Evolutionary conservation across 2,888 invertebrate genomes (phyloP).

Genomic region (Nymphalis c-album): DNA sequence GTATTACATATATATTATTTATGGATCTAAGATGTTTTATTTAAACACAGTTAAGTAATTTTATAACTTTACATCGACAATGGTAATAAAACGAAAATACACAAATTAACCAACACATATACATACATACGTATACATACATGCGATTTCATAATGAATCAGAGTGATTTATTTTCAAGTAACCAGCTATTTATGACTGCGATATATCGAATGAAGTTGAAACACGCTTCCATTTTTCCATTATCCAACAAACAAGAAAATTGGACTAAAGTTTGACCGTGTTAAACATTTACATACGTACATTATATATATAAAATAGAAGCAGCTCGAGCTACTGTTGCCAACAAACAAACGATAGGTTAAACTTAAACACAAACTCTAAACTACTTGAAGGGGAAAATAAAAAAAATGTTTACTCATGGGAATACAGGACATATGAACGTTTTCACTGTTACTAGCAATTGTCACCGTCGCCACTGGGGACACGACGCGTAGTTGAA

Average conservation of each 20-base stretch:
- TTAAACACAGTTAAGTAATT: not conserved
- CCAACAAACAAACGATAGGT: slow-evolving; percentile 37
- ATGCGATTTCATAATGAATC: too few relatives aligned
- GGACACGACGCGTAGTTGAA: slow-evolving; percentile 42
- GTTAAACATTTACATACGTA: not conserved
- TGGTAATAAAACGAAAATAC: too few relatives aligned
- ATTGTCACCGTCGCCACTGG: slow-evolving; percentile 57
- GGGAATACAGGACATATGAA: slow-evolving; percentile 49
- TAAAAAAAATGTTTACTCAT: slow-evolving; percentile 42
- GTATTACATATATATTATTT: too few relatives aligned
- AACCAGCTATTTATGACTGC: too few relatives aligned
- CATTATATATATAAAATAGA: not conserved
- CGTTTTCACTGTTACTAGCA: slow-evolving; percentile 49
- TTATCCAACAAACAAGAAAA: too few relatives aligned
- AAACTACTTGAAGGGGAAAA: slow-evolving; percentile 45
- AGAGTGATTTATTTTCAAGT: too few relatives aligned
- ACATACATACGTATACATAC: too few relatives aligned
- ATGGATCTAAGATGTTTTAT: not conserved
- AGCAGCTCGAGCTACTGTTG: slow-evolving; percentile 4
- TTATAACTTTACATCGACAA: too few relatives aligned
- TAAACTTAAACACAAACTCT: slow-evolving; percentile 45
- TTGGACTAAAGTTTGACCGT: too few relatives aligned
- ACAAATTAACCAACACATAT: too few relatives aligned
- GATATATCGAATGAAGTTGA: too few relatives aligned
- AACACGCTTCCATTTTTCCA: too few relatives aligned